These are phyloP conservation scores for Idaea biselata DNA, from an alignment of 2,888 invertebrate species.

Conservation along the genomic window DNA sequence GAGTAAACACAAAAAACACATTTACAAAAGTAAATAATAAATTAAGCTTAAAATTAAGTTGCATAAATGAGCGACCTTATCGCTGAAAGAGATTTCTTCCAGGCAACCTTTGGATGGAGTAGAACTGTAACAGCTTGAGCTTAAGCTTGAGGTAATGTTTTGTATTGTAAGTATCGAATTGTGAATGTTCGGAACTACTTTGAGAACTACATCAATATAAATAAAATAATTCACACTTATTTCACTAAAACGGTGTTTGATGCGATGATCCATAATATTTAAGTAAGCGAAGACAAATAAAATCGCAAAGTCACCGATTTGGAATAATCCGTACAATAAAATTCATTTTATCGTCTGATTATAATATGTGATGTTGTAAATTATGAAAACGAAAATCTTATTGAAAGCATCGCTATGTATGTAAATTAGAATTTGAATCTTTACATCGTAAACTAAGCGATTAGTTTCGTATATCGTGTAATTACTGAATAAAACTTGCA, in stretches of 20 bases:
- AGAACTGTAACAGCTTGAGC: too few species aligned
- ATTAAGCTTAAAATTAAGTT: too few species aligned
- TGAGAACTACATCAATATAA: too few species aligned
- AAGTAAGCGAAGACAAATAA: background rate
- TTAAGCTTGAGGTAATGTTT: background rate
- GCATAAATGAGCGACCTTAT: too few species aligned
- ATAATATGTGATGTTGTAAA: slow-evolving; percentile 27
- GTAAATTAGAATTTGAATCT: slow-evolving; percentile 33
- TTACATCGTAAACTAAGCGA: slow-evolving; percentile 34
- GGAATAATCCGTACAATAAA: slow-evolving; percentile 13
- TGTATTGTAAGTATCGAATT: too few species aligned
- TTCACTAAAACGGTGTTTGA: background rate
- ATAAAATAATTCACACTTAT: background rate
- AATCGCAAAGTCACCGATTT: background rate
- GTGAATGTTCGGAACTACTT: too few species aligned
- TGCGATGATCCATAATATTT: background rate
- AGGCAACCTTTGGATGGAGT: too few species aligned
- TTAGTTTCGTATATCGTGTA: slow-evolving; percentile 25
- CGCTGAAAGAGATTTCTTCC: too few species aligned
- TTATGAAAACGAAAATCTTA: slow-evolving; percentile 27
- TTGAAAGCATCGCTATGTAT: slow-evolving; percentile 32
- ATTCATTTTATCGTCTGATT: slow-evolving; percentile 20
- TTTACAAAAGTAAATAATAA: too few species aligned
- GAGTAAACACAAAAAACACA: too few species aligned
- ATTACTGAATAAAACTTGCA: slow-evolving; percentile 23